Evolutionary conservation across 2,888 invertebrate genomes (phyloP), one percentile per base, ranked within the genome.

Genomic region (Crepidodera aurea): DNA sequence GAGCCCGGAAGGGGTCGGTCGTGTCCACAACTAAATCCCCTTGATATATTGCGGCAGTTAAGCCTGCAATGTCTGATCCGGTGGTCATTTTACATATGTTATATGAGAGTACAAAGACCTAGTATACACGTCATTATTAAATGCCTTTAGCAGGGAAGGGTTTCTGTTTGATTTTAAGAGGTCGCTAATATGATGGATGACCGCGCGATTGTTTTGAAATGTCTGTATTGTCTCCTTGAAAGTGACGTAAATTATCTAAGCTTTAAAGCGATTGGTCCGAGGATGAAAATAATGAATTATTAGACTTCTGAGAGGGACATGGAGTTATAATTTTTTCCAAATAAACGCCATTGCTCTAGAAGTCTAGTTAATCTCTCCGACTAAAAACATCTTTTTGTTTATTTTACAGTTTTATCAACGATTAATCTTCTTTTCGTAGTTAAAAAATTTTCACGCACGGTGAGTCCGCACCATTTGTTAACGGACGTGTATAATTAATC

Each of bases 51-150:
- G 77, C 78, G 65, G 74, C 77, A 76, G 77, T 79, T 79, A 78
- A 76, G 77, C 77, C 76, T 48, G 48, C 15, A 78, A 77, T 76
- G 79, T 80, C 79, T 78, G 75, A 74, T 73, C 72, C 66, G 71
- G 65, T 70, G 78, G 78, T 77, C 79, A 78, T 75, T 78, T 76
- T 78, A 76, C 80, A 80, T 80, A 79, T 78, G 79, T 78, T 79
- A 78, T 78, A 77, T 75, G 74, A 77, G 75, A 75, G 77, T 73
- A 77, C 74, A 76, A 72, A 73, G 71, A 71, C 72, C 27, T 27
- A 27, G 60, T 48, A 60, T 57, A 60, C 55, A 63, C 56, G 62
- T 59, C 48, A 63, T 63, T 59, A 63, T 60, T 37, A 60, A 44
- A 53, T 60, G 51, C 25, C 59, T 15, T 7, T 19, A 19, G 37